phyloP scores from a whole-genome alignment of 2,113 vertebrate genomes.

The Cyphomyrus plagiostoma region DNA sequence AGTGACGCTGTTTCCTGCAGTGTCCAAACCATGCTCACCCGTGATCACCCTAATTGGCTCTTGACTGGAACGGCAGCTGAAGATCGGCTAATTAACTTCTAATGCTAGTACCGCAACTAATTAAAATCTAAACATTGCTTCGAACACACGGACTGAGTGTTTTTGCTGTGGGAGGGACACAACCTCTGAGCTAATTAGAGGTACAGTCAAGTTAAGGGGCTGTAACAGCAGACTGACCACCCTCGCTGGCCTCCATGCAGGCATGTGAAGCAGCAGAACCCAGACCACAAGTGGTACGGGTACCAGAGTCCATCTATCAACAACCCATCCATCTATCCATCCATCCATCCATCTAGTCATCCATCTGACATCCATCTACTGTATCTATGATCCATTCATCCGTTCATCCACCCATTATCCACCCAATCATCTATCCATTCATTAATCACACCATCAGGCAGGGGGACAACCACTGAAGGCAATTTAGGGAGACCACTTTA shows the following conservation, averaged over 20 bases:
- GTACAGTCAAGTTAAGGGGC: not conserved
- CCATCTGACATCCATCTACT: not conserved
- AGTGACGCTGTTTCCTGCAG: not conserved
- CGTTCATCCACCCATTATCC: not conserved
- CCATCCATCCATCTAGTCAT: not conserved
- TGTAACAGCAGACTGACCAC: not conserved
- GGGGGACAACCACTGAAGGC: not conserved
- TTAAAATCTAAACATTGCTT: constrained; percentile 38
- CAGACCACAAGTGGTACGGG: not conserved
- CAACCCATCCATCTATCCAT: not conserved
- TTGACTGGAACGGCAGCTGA: constrained; percentile 52
- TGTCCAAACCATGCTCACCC: constrained; percentile 49
- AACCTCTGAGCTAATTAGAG: not conserved
- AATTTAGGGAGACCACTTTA: not conserved
- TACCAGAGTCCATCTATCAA: not conserved
- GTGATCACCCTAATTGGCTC: constrained; percentile 65
- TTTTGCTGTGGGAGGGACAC: not conserved
- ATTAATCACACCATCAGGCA: not conserved
- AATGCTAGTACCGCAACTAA: constrained; percentile 47
- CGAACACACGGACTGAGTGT: not conserved
- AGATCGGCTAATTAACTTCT: constrained; percentile 61
- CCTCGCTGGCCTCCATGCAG: not conserved
- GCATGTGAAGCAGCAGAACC: not conserved
- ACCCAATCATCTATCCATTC: not conserved
- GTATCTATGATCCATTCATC: not conserved